Base-by-base conservation (phyloP, 2,797 vertebrate genomes). In the Danio aesculapii region DNA sequence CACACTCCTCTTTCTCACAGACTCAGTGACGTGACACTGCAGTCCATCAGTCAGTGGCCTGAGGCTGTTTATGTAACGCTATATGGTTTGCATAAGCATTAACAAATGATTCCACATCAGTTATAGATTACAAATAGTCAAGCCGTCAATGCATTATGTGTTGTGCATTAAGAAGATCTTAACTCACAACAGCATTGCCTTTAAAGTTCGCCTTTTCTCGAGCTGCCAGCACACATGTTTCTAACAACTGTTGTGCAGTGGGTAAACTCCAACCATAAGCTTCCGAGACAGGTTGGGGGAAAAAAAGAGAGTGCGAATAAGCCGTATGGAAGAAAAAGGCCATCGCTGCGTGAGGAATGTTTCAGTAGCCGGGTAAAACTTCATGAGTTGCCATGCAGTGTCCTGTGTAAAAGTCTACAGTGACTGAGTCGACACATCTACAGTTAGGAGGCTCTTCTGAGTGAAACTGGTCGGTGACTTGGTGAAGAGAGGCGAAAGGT, bases 241-340 rank as follows among this genome's bases (percentile, higher is more conserved):
- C 75, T 41, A 75, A 81, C 84, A 86, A 86, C 83, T 78, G 83
- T 81, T 83, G 55, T 63, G 58, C 53, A 58, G 81, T 68, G 53
- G 72, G 78, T 57, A 73, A 43, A 55, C 75, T 62, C 19, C 19
- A 83, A 44, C 64, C 68, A 58, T 71, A 82, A 41, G 70, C 81
- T 77, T 77, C 47, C 19, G 55, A 77, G 52, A 17, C 73, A 66
- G 47, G 39, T 47, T 47, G 19, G 53, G 11, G 62, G 39, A 4
- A 67, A 72, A 83, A 76, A 77, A 78, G 53, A 53, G 47, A 41
- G 30, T 69, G 67, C 46, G 64, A 30, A 47, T 69, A 47, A 63
- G 68, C 72, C 62, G 59, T 64, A 80, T 83, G 73, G 74, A 86
- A 81, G 66, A 74, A 78, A 30, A 85, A 82, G 72, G 79, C 81